phyloP scores from a whole-genome alignment of 2,113 vertebrate species.

The Boleophthalmus pectinirostris region DNA sequence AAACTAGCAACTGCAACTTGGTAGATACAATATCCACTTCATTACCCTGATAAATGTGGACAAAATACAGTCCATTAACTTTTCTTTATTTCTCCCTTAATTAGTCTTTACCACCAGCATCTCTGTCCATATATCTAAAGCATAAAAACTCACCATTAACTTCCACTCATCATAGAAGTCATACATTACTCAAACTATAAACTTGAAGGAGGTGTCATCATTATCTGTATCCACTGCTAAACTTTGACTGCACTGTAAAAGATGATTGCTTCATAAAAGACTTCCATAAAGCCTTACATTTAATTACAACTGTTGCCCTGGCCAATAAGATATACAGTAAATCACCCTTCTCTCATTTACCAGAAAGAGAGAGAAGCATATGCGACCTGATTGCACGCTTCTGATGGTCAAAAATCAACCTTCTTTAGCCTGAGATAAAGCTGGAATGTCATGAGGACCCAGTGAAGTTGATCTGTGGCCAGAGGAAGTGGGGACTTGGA shows the following conservation, averaged over 20 bases:
- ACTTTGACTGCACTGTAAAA: neutral
- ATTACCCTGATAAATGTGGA: neutral
- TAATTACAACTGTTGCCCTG: neutral
- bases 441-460: slow-evolving; percentile 12
- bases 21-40: neutral
- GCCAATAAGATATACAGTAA: neutral
- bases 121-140: neutral
- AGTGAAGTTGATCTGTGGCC: slow-evolving; percentile 1
- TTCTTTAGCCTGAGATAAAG: slow-evolving; percentile 36
- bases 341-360: neutral
- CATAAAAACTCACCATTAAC: neutral
- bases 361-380: neutral
- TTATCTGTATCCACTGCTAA: neutral
- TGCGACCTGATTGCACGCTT: neutral
- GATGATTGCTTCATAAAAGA: neutral
- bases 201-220: neutral
- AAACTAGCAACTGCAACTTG: neutral
- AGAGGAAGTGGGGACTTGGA: slow-evolving; percentile 30
- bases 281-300: neutral
- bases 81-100: neutral
- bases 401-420: neutral
- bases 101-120: neutral
- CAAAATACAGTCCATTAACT: neutral
- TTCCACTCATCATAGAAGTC: neutral
- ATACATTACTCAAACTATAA: neutral